Evolutionary conservation across 2,113 vertebrate genomes (phyloP).

Genomic region (Tachuris rubrigastra): DNA sequence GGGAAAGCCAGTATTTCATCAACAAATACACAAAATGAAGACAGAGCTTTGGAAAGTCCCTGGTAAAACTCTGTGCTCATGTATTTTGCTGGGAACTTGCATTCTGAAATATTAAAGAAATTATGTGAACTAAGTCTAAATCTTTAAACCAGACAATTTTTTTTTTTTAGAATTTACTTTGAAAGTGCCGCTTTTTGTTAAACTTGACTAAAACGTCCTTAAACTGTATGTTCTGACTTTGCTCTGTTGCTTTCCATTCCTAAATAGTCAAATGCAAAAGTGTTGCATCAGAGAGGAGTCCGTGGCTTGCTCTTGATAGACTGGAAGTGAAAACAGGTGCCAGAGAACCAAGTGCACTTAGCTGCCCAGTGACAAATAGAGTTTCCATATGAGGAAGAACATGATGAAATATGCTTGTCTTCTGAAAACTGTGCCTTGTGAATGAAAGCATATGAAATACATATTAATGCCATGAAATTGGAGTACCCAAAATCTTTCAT

Average conservation of each 20-base stretch:
- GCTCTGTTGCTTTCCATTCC: not conserved
- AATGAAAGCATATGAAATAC: not conserved
- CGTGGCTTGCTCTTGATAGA: not conserved
- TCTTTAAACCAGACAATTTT: not conserved
- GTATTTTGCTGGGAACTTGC: not conserved
- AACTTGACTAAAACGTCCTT: not conserved
- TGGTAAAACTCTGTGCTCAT: not conserved
- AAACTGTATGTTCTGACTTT: not conserved
- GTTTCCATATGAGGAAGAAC: not conserved
- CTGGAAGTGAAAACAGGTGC: not conserved
- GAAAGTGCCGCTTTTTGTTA: not conserved
- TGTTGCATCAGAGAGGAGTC: not conserved
- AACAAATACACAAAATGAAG: not conserved
- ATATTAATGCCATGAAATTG: not conserved
- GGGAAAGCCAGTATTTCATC: conserved; percentile 5
- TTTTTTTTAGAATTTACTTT: not conserved
- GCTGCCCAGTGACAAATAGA: not conserved
- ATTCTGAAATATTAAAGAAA: conserved; percentile 3
- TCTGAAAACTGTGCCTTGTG: not conserved
- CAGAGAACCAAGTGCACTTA: not conserved
- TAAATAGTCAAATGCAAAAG: not conserved
- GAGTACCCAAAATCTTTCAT: not conserved
- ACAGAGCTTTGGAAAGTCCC: conserved; percentile 27
- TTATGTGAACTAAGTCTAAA: not conserved
- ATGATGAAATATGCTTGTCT: not conserved